Base-by-base conservation (phyloP, 2,113 vertebrate species). In the Grantiella picta region DNA sequence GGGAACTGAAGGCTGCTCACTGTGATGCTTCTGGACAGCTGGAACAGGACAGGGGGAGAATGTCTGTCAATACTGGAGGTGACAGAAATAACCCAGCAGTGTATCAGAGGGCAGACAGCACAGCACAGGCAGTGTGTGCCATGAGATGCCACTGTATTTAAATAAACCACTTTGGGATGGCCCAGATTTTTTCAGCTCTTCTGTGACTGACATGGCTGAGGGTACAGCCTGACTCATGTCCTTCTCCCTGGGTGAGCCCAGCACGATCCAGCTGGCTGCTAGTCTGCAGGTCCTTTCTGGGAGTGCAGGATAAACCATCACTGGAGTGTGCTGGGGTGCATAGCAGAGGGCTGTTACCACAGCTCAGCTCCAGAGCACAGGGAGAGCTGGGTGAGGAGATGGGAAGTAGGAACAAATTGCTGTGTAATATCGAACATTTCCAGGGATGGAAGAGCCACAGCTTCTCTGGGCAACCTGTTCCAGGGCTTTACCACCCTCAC, bases 21-120 rank as follows among this genome's bases (percentile, higher is more conserved):
- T 61, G 49, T 95, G 95, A 94, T 81, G 61, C 66, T 61, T 94
- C 92, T 78, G 89, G 84, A 57, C 95, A 96, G 95, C 87, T 97
- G 96, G 79, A 54, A 95, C 38, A 50, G 86, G 77, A 85, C 83
- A 88, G 81, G 35, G 50, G 35, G 82, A 80, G 77, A 83, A 75
- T 11, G 84, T 50, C 66, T 91, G 84, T 91, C 88, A 49, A 2
- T 72, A 28, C 17, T 60, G 87, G 75, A 78, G 4, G 4, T 53
- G 91, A 75, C 94, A 79, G 86, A 94, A 97, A 96, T 91, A 96
- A 84, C 85, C 31, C 25, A 1, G 64, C 68, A 25, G 17, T 80
- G 28, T 10, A 56, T 42, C 91, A 88, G 86, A 75, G 75, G 59
- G 52, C 89, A 92, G 91, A 47, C 78, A 53, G 92, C 68, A 49